phyloP scores from a whole-genome alignment of 2,113 vertebrate genomes.

The Coturnix japonica region DNA sequence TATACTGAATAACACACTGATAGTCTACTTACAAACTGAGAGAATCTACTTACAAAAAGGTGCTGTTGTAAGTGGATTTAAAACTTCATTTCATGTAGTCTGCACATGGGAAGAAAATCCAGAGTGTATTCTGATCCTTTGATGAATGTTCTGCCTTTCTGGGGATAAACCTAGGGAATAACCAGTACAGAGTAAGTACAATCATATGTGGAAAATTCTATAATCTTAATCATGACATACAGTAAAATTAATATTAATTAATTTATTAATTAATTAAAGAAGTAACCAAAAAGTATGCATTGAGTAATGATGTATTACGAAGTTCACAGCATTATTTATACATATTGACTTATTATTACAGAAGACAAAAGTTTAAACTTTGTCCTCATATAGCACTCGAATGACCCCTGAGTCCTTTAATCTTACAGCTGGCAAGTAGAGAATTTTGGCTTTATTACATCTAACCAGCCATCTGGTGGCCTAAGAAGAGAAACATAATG shows the following conservation, averaged over 20 bases:
- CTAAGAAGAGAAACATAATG: neutral
- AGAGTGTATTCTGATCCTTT: conserved; percentile 18
- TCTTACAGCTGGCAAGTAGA: neutral
- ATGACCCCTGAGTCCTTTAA: neutral
- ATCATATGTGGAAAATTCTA: neutral
- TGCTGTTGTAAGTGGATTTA: neutral
- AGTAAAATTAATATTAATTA: too few species aligned
- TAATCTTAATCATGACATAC: neutral
- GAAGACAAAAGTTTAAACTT: neutral
- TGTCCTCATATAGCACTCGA: neutral
- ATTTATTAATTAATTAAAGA: too few species aligned
- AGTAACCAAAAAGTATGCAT: accelerated
- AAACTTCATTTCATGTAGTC: conserved; percentile 19
- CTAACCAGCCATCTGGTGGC: conserved; percentile 15
- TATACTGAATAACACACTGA: neutral
- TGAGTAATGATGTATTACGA: neutral
- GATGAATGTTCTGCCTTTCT: conserved; percentile 26
- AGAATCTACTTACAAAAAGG: conserved; percentile 68
- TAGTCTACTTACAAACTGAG: conserved; percentile 65
- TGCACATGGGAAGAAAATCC: conserved; percentile 53
- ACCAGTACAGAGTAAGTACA: neutral
- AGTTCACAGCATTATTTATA: neutral
- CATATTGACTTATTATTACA: neutral
- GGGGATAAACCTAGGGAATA: conserved; percentile 64
- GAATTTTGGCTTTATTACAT: neutral